These are phyloP conservation scores for Archips xylosteana DNA, from an alignment of 2,888 invertebrate species.

Conservation along the genomic window DNA sequence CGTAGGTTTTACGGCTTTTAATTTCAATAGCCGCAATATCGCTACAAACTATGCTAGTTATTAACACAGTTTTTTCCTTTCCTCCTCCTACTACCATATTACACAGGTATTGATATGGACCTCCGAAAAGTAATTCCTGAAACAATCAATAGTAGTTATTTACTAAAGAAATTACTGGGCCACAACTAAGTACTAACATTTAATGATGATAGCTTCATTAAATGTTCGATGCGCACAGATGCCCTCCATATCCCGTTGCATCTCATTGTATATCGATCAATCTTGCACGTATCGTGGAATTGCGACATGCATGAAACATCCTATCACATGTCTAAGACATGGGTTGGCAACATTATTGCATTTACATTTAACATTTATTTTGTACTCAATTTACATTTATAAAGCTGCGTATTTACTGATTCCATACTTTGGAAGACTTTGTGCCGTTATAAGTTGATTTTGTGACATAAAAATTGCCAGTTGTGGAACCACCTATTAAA, in stretches of 20 bases:
- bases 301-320: constrained; percentile 29
- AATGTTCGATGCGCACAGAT: constrained; percentile 10
- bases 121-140: too few species aligned
- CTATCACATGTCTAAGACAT: constrained; percentile 9
- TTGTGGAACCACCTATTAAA: too few species aligned
- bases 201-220: constrained; percentile 1
- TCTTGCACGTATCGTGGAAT: constrained; percentile 17
- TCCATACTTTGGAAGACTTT: background rate
- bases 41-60: too few species aligned
- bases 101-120: too few species aligned
- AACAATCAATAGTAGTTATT: background rate
- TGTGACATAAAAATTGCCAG: too few species aligned
- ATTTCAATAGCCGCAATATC: too few species aligned
- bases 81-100: too few species aligned
- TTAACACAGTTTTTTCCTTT: too few species aligned
- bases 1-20: background rate
- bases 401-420: background rate
- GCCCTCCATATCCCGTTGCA: constrained; percentile 25
- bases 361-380: background rate
- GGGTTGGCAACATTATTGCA: background rate
- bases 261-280: constrained; percentile 36
- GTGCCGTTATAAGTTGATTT: too few species aligned
- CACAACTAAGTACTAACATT: background rate
- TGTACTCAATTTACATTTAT: background rate
- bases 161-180: background rate